Conservation (phyloP, 1,140 invertebrate genomes). For the Microplitis demolitor region DNA sequence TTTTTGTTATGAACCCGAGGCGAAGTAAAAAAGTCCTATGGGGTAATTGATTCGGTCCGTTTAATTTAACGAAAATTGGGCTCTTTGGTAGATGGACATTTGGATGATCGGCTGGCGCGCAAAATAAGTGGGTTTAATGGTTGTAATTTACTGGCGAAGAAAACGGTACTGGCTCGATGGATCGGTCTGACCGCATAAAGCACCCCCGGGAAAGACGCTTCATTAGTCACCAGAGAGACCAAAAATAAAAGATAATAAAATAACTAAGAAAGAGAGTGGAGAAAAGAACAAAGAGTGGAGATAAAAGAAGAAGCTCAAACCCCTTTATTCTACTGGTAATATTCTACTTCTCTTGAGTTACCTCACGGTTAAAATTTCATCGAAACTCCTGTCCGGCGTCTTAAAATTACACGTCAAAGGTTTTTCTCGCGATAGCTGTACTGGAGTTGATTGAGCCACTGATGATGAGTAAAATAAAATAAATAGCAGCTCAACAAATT, state of each 20-base stretch:
- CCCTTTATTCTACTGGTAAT: neutral
- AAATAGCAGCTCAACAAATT: neutral
- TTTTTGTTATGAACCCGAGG: too few relatives aligned
- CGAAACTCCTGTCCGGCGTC: too few relatives aligned
- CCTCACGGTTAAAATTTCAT: neutral
- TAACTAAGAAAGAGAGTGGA: neutral
- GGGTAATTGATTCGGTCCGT: constrained; percentile 59
- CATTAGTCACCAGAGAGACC: constrained; percentile 43
- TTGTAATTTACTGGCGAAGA: constrained; percentile 51
- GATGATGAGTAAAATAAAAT: neutral
- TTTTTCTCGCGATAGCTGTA: neutral
- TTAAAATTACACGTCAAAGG: neutral
- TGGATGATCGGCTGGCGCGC: constrained; percentile 42
- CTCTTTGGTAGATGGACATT: constrained; percentile 42
- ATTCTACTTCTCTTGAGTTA: neutral
- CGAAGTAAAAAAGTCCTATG: neutral
- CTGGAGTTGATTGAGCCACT: neutral
- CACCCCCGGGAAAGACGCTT: constrained; percentile 45
- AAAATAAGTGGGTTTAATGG: constrained; percentile 57
- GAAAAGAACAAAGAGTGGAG: neutral
- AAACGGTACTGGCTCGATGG: constrained; percentile 46
- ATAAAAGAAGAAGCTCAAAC: neutral
- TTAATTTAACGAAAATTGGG: constrained; percentile 60
- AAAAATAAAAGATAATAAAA: neutral
- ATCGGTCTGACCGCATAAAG: constrained; percentile 45